These are phyloP conservation scores for Ferrisia virgata DNA, from an alignment of 2,888 invertebrate genomes.

Conservation along the genomic window DNA sequence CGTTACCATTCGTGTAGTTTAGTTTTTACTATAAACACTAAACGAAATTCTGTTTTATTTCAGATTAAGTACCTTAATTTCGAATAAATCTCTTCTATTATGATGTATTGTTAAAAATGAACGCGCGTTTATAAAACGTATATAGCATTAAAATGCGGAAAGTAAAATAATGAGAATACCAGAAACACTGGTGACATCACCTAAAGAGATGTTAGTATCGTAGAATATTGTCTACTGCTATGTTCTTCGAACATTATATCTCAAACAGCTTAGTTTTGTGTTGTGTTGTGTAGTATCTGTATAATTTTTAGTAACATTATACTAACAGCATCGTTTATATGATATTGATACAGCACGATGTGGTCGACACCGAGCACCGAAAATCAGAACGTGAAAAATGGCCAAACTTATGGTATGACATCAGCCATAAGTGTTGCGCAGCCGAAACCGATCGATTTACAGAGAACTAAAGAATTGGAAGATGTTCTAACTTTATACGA, in stretches of 20 bases:
- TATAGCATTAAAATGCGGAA: not conserved
- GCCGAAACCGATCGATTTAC: slow-evolving; percentile 74
- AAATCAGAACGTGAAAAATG: not conserved
- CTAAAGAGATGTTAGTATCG: slow-evolving; percentile 21
- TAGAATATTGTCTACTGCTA: not conserved
- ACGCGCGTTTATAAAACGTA: not conserved
- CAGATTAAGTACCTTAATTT: not conserved
- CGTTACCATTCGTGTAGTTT: not conserved
- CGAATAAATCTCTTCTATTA: not conserved
- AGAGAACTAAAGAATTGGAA: slow-evolving; percentile 73
- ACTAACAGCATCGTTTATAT: too few relatives aligned
- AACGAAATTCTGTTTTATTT: not conserved
- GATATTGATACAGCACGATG: not conserved
- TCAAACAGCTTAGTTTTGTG: not conserved
- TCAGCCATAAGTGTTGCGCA: slow-evolving; percentile 87
- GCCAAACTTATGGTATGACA: slow-evolving; percentile 69
- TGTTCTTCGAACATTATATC: not conserved
- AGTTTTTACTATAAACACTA: not conserved
- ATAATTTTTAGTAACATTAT: not conserved
- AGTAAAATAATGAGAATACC: slow-evolving; percentile 15
- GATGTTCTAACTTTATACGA: slow-evolving; percentile 76
- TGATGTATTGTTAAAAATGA: not conserved
- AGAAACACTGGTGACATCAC: slow-evolving; percentile 4
- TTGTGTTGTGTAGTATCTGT: not conserved
- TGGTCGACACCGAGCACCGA: not conserved